Evolutionary conservation across 2,888 invertebrate genomes (phyloP).

Genomic region (Rutpela maculata): DNA sequence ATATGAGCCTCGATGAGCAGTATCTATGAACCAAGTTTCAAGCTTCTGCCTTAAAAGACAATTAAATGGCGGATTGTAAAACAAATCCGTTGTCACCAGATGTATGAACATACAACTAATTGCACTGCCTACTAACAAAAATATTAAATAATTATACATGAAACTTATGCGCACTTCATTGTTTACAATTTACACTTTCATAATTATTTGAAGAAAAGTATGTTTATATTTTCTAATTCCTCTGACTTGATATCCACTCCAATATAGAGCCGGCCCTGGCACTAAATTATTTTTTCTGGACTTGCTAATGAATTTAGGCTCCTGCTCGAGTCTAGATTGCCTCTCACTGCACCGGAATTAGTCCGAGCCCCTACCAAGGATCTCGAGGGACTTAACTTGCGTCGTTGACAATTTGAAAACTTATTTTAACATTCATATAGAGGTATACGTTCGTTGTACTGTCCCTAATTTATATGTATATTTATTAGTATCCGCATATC

Average conservation of each 20-base stretch:
- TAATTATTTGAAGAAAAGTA: too few relatives aligned
- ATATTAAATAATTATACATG: too few relatives aligned
- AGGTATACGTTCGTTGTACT: slow-evolving; percentile 68
- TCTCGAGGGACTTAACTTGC: slow-evolving; percentile 74
- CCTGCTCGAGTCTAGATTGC: slow-evolving; percentile 67
- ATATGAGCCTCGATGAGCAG: too few relatives aligned
- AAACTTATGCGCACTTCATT: too few relatives aligned
- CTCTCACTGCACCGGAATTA: slow-evolving; percentile 70
- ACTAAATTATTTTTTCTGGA: slow-evolving; percentile 66
- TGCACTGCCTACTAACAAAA: too few relatives aligned
- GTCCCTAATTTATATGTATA: slow-evolving; percentile 75
- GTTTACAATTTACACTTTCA: too few relatives aligned
- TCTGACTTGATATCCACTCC: neutral
- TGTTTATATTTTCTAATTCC: neutral
- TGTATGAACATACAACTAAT: too few relatives aligned
- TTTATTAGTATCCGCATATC: slow-evolving; percentile 71
- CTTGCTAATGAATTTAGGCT: slow-evolving; percentile 72
- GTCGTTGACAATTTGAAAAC: slow-evolving; percentile 76
- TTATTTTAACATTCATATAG: slow-evolving; percentile 77
- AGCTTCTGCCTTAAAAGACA: too few relatives aligned
- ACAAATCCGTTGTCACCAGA: too few relatives aligned
- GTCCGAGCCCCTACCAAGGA: slow-evolving; percentile 65
- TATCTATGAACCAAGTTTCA: too few relatives aligned
- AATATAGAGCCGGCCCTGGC: slow-evolving; percentile 16
- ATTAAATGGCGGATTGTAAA: too few relatives aligned